Base-by-base conservation (phyloP, 2,113 vertebrate genomes). In the Pontoporia blainvillei region DNA sequence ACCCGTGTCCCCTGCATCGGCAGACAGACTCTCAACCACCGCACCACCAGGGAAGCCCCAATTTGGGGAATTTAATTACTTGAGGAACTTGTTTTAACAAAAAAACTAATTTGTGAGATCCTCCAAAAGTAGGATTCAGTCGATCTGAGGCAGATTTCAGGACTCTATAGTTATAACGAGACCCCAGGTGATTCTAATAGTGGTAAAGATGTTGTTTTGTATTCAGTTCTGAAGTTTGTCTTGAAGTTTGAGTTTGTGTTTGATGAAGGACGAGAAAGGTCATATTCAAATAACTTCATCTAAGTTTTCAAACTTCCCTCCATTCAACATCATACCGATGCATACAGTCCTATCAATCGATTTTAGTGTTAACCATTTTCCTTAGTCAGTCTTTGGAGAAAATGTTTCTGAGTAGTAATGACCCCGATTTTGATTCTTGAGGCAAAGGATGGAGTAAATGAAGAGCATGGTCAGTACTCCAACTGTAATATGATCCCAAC, bases 21-120 rank as follows among this genome's bases (percentile, higher is more conserved):
- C 44, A 46, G 44, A 11, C 10, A 11, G 44, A 46, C 44, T 46
- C 44, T 46, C 44, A 46, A 46, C 44, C 44, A 46, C 44, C 8
- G 44, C 44, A 11, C 44, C 9, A 46, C 44, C 44, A 11, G 44
- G 44, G 44, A 46, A 46, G 44, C 44, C 44, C 14, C 14, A 79
- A 44, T 78, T 87, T 94, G 75, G 14, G 36, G 5, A 67, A 72
- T 76, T 85, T 66, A 93, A 91, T 91, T 82, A 91, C 34, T 79
- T 31, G 27, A 91, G 46, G 59, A 84, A 2, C 5, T 82, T 90
- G 4, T 95, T 83, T 64, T 36, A 49, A 76, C 25, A 79, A 94
- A 71, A 84, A 83, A 39, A 81, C 2, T 39, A 92, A 87, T 54
- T 31, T 46, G 52, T 82, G 52, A 49, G 25, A 29, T 67, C 34